Percentiles rank a stretch among this genome's conserved stretches.
Evolutionary conservation across 2,888 invertebrate genomes (phyloP).

Genomic region (Melinaea menophilus): DNA sequence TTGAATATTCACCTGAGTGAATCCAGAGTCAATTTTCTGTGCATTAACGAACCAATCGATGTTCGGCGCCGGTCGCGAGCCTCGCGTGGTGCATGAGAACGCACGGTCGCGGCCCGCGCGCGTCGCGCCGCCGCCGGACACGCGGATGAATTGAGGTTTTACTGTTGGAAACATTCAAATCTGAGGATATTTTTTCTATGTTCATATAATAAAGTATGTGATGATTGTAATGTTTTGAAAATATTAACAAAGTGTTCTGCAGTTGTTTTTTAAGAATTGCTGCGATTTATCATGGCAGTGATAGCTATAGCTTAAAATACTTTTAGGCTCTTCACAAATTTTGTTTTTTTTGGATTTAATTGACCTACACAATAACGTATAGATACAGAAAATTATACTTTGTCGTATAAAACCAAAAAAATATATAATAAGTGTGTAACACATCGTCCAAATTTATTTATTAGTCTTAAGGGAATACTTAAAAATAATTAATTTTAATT

Average conservation of each 20-base stretch:
- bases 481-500: conserved; percentile 2
- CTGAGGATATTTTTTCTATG: background rate
- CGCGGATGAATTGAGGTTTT: conserved; percentile 86
- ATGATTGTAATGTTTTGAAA: too few species aligned
- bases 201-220: too few species aligned
- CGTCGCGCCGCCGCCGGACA: conserved; percentile 83
- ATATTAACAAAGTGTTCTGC: too few species aligned
- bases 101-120: conserved; percentile 86
- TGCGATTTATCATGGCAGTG: too few species aligned
- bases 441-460: background rate
- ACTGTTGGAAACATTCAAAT: conserved; percentile 68
- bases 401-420: too few species aligned
- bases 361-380: too few species aligned
- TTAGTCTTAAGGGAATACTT: background rate
- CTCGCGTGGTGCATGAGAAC: conserved; percentile 87
- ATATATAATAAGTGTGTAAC: too few species aligned
- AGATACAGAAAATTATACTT: too few species aligned
- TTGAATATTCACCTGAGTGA: conserved; percentile 54
- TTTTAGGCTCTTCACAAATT: too few species aligned
- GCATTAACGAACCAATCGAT: conserved; percentile 88
- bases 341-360: too few species aligned
- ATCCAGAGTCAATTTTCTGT: conserved; percentile 63
- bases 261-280: too few species aligned
- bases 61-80: conserved; percentile 89
- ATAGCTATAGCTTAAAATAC: too few species aligned